Evolutionary conservation across 2,888 invertebrate species (phyloP).

Genomic region (Pycnomerus fuliginosus): DNA sequence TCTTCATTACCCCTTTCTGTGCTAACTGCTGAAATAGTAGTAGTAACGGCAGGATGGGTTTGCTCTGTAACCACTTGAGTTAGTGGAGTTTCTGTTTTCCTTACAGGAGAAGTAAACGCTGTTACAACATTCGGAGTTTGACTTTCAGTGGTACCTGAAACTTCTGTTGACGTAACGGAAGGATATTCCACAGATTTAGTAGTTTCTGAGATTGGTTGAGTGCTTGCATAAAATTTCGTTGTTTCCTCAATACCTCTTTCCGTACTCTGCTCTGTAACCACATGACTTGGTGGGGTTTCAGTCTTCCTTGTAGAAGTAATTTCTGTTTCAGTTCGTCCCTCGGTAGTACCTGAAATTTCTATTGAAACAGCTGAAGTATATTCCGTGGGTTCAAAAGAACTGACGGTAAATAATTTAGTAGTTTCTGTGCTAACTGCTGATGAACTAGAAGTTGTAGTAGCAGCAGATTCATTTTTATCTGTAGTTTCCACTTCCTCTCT

Average conservation of each 20-base stretch:
- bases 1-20: neutral
- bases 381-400: neutral
- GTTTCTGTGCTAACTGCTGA: too few relatives aligned
- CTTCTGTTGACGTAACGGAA: too few relatives aligned
- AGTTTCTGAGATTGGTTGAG: too few relatives aligned
- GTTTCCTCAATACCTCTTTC: neutral
- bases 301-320: constrained; percentile 1
- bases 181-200: neutral
- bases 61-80: neutral
- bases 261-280: neutral
- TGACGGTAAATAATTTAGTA: too few relatives aligned
- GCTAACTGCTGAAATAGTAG: neutral
- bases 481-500: too few relatives aligned
- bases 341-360: too few relatives aligned
- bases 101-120: neutral
- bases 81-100: too few relatives aligned
- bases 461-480: too few relatives aligned
- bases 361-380: constrained; percentile 2
- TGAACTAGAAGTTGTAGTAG: too few relatives aligned
- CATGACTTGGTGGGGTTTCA: too few relatives aligned
- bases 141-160: too few relatives aligned
- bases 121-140: neutral
- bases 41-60: neutral
- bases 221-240: too few relatives aligned
- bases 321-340: constrained; percentile 5